Evolutionary conservation across 2,888 invertebrate species (phyloP).

Genomic region (Cantharis rufa): DNA sequence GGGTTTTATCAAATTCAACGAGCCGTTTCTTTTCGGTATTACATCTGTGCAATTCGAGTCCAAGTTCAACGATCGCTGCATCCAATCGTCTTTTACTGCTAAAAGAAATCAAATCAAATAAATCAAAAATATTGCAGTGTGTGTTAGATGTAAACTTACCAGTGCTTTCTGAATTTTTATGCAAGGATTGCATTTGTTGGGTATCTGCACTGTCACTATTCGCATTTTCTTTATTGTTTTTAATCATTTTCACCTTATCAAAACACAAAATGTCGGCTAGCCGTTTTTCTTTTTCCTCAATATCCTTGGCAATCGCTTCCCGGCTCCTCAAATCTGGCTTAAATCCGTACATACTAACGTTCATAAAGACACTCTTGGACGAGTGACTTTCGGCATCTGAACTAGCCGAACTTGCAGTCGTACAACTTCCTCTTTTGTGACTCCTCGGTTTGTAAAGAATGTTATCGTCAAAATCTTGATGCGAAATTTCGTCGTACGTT

Average conservation of each 20-base stretch:
- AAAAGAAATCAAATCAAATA: background rate
- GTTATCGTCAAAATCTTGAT: constrained; percentile 73
- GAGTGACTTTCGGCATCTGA: constrained; percentile 46
- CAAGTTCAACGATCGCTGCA: background rate
- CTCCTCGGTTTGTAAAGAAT: constrained; percentile 68
- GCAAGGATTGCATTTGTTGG: background rate
- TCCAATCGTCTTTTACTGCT: background rate
- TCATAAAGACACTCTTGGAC: constrained; percentile 56
- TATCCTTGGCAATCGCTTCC: constrained; percentile 69
- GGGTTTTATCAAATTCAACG: background rate
- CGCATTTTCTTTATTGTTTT: constrained; percentile 27
- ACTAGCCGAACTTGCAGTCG: constrained; percentile 46
- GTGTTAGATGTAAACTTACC: background rate
- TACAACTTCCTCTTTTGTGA: constrained; percentile 48
- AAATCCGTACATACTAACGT: constrained; percentile 56
- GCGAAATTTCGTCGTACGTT: constrained; percentile 72
- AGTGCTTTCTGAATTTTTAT: background rate
- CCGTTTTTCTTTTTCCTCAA: constrained; percentile 75
- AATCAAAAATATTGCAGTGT: no score
- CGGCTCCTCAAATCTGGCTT: constrained; percentile 64
- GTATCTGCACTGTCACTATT: no score
- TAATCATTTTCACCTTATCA: constrained; percentile 52
- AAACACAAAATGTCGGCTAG: constrained; percentile 70
- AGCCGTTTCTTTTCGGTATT: background rate
- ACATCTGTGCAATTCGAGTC: background rate